Base-by-base conservation (phyloP, 2,797 vertebrate species). In the Scolopax rusticola region DNA sequence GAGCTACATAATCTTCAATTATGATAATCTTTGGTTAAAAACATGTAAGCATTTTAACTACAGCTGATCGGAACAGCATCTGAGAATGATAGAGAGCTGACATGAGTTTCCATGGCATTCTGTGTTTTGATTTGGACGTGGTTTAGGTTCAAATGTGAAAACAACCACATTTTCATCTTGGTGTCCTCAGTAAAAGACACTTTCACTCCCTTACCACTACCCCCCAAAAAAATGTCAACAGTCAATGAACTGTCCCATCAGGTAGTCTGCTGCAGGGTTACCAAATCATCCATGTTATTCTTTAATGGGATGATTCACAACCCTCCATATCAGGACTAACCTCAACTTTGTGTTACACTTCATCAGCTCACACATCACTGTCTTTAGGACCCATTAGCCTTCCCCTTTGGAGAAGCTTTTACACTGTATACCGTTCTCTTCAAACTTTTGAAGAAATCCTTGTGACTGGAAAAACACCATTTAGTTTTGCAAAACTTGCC, bases 51-150 rank as follows among this genome's bases (percentile, higher is more conserved):
- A 38, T 84, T 91, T 87, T 83, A 85, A 80, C 43, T 30, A 57
- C 32, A 87, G 45, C 47, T 80, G 56, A 89, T 85, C 56, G 76
- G 68, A 86, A 90, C 65, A 90, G 51, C 94, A 84, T 71, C 75
- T 89, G 74, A 53, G 86, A 93, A 75, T 38, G 53, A 65, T 3
- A 76, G 33, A 61, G 12, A 71, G 28, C 43, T 86, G 65, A 75
- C 74, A 36, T n/a, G 40, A 53, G 65, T 76, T 95, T 87, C 89
- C 78, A 90, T 40, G 63, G 30, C 43, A 93, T 54, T 71, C n/a
- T 70, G 16, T 65, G 9, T 54, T 87, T 51, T 84, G 63, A 61
- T 97, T 73, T 57, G 50, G 67, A 69, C 14, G 41, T 11, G 18
- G 33, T 94, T 86, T 47, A 87, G 4, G 15, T 84, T 92, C 36